phyloP scores from a whole-genome alignment of 2,888 invertebrate species.

The Margaritifera margaritifera region DNA sequence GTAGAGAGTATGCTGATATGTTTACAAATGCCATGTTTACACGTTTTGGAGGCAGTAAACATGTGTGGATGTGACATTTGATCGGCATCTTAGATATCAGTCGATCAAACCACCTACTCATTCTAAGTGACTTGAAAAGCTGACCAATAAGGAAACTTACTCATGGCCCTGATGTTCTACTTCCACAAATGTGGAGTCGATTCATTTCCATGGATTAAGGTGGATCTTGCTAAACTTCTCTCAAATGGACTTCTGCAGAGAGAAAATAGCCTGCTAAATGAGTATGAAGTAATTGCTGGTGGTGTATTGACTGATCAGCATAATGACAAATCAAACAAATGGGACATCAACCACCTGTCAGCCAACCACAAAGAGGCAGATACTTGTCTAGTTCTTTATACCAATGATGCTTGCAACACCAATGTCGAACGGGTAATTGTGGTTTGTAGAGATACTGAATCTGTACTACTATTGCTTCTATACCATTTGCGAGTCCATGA shows the following conservation, averaged over 20 bases:
- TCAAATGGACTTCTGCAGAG: background rate
- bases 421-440: background rate
- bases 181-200: constrained; percentile 19
- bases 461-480: constrained; percentile 9
- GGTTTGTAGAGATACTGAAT: constrained; percentile 5
- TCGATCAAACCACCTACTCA: constrained; percentile 23
- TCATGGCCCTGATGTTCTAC: background rate
- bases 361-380: constrained; percentile 9
- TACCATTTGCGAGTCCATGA: constrained; percentile 3
- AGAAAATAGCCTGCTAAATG: background rate
- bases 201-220: constrained; percentile 19
- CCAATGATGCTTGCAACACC: background rate
- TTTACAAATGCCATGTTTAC: constrained; percentile 11
- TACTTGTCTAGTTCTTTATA: background rate
- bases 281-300: background rate
- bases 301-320: constrained; percentile 5
- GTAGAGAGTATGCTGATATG: constrained; percentile 20
- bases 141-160: constrained; percentile 6
- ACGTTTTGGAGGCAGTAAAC: constrained; percentile 7
- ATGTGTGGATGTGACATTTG: constrained; percentile 25
- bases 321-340: constrained; percentile 4
- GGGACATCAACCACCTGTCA: background rate
- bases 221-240: constrained; percentile 14
- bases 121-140: constrained; percentile 8
- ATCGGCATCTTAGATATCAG: constrained; percentile 10